Percentiles rank a stretch among this genome's conserved stretches.
phyloP scores from a whole-genome alignment of 2,888 invertebrate genomes.

The Cremastinae sp. region DNA sequence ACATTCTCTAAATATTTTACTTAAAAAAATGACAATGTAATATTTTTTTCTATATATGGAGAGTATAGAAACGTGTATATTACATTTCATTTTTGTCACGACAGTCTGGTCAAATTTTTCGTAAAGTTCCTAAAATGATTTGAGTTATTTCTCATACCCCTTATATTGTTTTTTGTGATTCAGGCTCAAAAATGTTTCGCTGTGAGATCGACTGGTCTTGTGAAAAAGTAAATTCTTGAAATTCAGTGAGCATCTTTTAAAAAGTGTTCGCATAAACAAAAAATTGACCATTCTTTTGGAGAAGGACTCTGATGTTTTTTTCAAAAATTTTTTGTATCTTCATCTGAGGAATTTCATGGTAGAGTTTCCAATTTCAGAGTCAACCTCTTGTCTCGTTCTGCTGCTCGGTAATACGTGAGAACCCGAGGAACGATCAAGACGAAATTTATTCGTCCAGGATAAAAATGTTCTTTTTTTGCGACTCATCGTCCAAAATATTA shows the following conservation, averaged over 20 bases:
- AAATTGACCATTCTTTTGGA: too few species aligned
- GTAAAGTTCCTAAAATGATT: too few species aligned
- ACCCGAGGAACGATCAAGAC: constrained; percentile 61
- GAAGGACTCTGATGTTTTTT: too few species aligned
- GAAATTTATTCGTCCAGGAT: constrained; percentile 43
- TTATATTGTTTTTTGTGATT: not conserved
- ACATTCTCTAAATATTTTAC: constrained; percentile 1
- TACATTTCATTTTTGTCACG: too few species aligned
- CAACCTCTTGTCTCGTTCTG: constrained; percentile 64
- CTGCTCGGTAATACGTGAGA: constrained; percentile 65
- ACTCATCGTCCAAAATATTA: constrained; percentile 25
- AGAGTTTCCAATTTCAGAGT: constrained; percentile 53
- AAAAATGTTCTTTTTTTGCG: constrained; percentile 22
- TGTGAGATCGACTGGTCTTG: not conserved
- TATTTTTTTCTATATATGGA: not conserved
- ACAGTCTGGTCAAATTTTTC: too few species aligned
- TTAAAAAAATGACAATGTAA: not conserved
- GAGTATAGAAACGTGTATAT: too few species aligned
- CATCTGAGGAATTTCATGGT: not conserved
- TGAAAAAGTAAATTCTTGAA: constrained; percentile 1
- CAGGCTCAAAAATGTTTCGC: not conserved
- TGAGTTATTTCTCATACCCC: too few species aligned
- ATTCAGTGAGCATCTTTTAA: not conserved
- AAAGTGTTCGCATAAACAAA: too few species aligned
- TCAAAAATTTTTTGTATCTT: not conserved